A percentile compares a stretch with the other conserved stretches of the same genome.
These are phyloP conservation scores for Tyto alba DNA, from an alignment of 2,113 vertebrate species.

Conservation along the genomic window DNA sequence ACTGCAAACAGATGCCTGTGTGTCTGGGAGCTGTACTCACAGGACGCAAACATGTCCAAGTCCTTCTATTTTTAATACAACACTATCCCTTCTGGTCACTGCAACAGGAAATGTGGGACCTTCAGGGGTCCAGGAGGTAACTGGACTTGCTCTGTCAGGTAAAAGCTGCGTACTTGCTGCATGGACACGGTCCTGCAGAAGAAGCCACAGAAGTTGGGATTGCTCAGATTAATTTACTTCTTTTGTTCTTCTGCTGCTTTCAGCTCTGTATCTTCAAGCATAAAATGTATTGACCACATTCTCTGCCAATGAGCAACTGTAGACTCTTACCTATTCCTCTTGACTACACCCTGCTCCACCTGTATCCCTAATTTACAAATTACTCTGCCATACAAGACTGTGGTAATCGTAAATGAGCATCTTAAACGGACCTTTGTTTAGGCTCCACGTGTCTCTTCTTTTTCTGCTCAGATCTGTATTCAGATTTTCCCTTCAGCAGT, in stretches of 20 bases:
- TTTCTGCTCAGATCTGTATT: neutral
- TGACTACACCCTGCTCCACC: neutral
- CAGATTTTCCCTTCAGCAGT: neutral
- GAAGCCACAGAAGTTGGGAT: neutral
- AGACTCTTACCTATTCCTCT: neutral
- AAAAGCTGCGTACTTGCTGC: neutral
- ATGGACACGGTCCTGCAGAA: neutral
- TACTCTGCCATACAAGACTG: neutral
- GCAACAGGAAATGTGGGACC: neutral
- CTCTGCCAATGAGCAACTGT: accelerated
- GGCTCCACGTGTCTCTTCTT: neutral
- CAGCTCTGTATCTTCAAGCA: neutral
- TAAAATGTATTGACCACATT: neutral
- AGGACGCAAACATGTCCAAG: neutral
- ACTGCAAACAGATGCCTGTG: too few species aligned
- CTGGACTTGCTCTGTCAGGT: neutral
- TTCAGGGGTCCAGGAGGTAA: neutral
- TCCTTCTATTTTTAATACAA: neutral
- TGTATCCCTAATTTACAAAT: neutral
- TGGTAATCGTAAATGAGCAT: neutral
- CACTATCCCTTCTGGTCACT: neutral
- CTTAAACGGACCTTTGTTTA: neutral
- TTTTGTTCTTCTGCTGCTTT: neutral
- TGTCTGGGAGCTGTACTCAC: neutral
- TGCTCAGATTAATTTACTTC: neutral